These are phyloP conservation scores for Noctua pronuba DNA, from an alignment of 2,888 invertebrate species.

Conservation along the genomic window DNA sequence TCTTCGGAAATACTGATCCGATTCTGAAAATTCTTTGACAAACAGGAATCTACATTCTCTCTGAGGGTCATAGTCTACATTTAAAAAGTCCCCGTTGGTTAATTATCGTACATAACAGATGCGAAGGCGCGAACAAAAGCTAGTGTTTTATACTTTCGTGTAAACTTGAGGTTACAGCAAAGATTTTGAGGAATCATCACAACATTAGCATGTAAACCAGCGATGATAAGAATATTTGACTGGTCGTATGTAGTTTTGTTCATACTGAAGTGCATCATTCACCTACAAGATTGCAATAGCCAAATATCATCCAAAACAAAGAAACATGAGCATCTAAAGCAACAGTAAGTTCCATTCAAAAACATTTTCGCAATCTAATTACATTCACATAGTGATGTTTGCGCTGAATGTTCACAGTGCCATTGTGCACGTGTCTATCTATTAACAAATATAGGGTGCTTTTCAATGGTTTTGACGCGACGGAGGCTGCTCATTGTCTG, in stretches of 20 bases:
- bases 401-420: slow-evolving; percentile 71
- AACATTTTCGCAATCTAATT: slow-evolving; percentile 73
- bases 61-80: too few relatives aligned
- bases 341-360: slow-evolving; percentile 44
- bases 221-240: not conserved
- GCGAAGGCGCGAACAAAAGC: too few relatives aligned
- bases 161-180: not conserved
- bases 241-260: not conserved
- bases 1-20: not conserved
- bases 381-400: slow-evolving; percentile 70
- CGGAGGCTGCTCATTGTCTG: slow-evolving; percentile 76
- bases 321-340: slow-evolving; percentile 10
- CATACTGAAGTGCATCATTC: not conserved
- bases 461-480: slow-evolving; percentile 80
- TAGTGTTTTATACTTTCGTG: not conserved
- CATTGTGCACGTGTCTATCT: slow-evolving; percentile 77
- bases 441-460: slow-evolving; percentile 81
- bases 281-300: not conserved
- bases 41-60: not conserved
- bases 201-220: not conserved
- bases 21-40: not conserved
- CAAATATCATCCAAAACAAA: slow-evolving; percentile 9
- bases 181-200: not conserved
- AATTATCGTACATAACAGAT: not conserved
- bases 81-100: not conserved